These are phyloP conservation scores for Cosmia pyralina DNA, from an alignment of 2,888 invertebrate species.

Conservation along the genomic window DNA sequence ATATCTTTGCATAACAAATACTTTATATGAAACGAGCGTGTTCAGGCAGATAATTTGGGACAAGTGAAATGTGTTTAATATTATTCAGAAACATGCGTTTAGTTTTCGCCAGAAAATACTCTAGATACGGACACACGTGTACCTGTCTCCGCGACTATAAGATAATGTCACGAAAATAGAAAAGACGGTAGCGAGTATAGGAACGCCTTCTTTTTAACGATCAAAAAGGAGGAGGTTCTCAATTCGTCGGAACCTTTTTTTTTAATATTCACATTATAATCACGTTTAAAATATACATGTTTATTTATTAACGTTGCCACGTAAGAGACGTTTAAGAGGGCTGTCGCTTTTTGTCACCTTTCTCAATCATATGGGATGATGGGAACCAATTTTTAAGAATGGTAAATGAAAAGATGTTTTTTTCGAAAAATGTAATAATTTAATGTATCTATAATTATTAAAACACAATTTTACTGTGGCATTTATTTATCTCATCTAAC, in stretches of 20 bases:
- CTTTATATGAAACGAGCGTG: constrained; percentile 31
- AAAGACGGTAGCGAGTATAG: background rate
- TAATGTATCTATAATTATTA: too few relatives aligned
- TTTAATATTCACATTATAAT: background rate
- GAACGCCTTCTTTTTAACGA: background rate
- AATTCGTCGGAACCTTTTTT: too few relatives aligned
- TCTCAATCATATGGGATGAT: too few relatives aligned
- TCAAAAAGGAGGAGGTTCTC: too few relatives aligned
- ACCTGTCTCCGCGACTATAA: background rate
- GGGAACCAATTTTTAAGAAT: too few relatives aligned
- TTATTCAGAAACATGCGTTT: constrained; percentile 9
- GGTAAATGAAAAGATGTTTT: too few relatives aligned
- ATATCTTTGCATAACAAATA: constrained; percentile 37
- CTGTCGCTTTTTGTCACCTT: too few relatives aligned
- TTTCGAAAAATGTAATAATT: too few relatives aligned
- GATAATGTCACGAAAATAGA: constrained; percentile 24
- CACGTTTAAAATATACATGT: background rate
- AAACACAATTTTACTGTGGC: too few relatives aligned
- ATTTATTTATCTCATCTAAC: too few relatives aligned
- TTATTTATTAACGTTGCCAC: background rate
- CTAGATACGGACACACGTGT: constrained; percentile 1
- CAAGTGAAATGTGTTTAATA: constrained; percentile 17
- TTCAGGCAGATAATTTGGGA: constrained; percentile 25
- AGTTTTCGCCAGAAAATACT: background rate
- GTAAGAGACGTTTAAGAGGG: too few relatives aligned